Evolutionary conservation across 2,888 invertebrate genomes (phyloP).

Genomic region (Caradrina clavipalpis): DNA sequence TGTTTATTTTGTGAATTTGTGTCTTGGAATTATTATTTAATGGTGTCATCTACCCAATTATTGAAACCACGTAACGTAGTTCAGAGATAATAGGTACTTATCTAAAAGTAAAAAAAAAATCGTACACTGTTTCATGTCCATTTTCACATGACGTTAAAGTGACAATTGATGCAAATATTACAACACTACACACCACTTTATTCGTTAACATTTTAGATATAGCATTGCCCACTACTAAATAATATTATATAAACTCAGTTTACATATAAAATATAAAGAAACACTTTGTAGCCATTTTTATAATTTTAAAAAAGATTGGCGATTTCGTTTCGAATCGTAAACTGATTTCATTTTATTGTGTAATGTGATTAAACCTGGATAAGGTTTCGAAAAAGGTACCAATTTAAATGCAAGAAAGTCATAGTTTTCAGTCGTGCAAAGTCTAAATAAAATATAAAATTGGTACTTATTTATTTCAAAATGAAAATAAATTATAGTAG

Average conservation of each 20-base stretch:
- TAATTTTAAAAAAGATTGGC: constrained; percentile 24
- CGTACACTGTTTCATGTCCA: constrained; percentile 9
- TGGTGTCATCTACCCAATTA: too few species aligned
- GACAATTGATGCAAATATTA: constrained; percentile 21
- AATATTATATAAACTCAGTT: constrained; percentile 7
- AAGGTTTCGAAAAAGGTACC: background rate
- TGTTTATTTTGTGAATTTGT: too few species aligned
- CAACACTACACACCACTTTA: constrained; percentile 22
- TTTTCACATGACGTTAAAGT: constrained; percentile 8
- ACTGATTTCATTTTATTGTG: constrained; percentile 40
- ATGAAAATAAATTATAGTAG: background rate
- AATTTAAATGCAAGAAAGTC: background rate
- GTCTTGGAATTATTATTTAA: too few species aligned
- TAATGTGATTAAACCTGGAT: background rate
- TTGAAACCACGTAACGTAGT: background rate
- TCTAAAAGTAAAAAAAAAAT: background rate
- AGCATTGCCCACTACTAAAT: constrained; percentile 23
- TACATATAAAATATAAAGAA: background rate
- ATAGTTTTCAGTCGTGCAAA: background rate
- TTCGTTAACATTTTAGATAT: constrained; percentile 40
- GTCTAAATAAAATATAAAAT: too few species aligned
- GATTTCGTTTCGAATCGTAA: constrained; percentile 37
- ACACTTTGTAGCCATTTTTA: background rate
- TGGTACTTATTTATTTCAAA: too few species aligned
- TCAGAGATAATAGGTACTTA: background rate